Percentiles rank a stretch among this genome's conserved stretches.
These are phyloP conservation scores for Rhyzopertha dominica DNA, from an alignment of 1,140 invertebrate species.

Conservation along the genomic window DNA sequence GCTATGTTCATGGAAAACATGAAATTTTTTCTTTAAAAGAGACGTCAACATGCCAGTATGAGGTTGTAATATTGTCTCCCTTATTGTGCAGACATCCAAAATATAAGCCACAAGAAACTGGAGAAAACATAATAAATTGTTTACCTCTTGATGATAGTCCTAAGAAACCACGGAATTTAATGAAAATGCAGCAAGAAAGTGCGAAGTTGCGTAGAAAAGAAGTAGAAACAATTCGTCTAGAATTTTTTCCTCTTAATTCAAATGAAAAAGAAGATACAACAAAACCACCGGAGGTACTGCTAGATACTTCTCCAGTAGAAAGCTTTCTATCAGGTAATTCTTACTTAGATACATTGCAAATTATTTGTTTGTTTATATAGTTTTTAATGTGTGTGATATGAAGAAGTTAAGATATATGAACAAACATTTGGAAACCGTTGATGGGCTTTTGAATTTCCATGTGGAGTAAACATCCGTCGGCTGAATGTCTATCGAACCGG, in stretches of 20 bases:
- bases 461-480: no score
- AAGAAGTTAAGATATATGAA: no score
- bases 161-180: constrained; percentile 67
- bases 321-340: constrained; percentile 74
- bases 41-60: constrained; percentile 90
- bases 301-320: constrained; percentile 60
- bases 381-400: no score
- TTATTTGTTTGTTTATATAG: no score
- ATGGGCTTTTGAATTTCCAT: no score
- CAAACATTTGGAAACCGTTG: no score
- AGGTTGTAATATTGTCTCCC: constrained; percentile 80
- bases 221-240: constrained; percentile 61
- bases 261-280: constrained; percentile 43
- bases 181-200: constrained; percentile 67
- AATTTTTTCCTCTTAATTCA: constrained; percentile 56
- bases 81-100: constrained; percentile 82
- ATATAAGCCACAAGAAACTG: constrained; percentile 78
- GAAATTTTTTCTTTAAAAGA: constrained; percentile 93
- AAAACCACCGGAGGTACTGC: constrained; percentile 38
- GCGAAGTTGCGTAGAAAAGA: constrained; percentile 63
- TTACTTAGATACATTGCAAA: background rate
- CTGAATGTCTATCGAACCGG: no score
- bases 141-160: constrained; percentile 63
- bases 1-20: constrained; percentile 78
- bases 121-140: constrained; percentile 78